phyloP scores from a whole-genome alignment of 2,113 vertebrate species.

The Rhineura floridana region DNA sequence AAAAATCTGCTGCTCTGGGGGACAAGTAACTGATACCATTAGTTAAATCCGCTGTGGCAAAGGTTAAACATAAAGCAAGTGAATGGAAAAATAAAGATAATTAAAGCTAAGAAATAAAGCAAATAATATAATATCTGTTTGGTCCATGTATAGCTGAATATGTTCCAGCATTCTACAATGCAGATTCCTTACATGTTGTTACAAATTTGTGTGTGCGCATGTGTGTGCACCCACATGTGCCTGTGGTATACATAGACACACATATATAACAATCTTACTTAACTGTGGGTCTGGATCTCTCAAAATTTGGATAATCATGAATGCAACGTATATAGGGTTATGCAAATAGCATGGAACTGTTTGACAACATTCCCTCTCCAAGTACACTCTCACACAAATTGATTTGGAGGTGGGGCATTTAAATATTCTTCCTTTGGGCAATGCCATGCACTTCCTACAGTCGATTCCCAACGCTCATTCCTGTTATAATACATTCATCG shows the following conservation, averaged over 20 bases:
- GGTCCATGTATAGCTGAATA: background rate
- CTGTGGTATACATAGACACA: background rate
- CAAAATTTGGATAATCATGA: background rate
- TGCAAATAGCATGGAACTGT: background rate
- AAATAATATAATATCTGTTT: too few relatives aligned
- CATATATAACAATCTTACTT: background rate
- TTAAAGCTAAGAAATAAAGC: background rate
- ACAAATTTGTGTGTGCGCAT: background rate
- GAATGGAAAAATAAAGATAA: background rate
- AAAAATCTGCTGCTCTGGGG: rapidly evolving
- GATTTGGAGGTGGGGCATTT: too few relatives aligned
- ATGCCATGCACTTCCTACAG: background rate
- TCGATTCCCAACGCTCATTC: background rate
- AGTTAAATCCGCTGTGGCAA: background rate
- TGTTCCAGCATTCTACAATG: background rate
- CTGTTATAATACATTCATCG: background rate
- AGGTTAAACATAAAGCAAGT: background rate
- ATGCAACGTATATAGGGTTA: background rate
- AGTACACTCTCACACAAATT: background rate
- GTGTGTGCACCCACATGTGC: background rate
- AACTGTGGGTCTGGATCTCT: background rate
- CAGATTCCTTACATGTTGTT: background rate
- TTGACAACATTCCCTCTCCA: background rate
- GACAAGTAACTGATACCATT: background rate
- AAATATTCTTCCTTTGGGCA: background rate